Base-by-base conservation (phyloP, 30 jellyfish, hydroid and myxozoan species). In the Sanderia malayensis region DNA sequence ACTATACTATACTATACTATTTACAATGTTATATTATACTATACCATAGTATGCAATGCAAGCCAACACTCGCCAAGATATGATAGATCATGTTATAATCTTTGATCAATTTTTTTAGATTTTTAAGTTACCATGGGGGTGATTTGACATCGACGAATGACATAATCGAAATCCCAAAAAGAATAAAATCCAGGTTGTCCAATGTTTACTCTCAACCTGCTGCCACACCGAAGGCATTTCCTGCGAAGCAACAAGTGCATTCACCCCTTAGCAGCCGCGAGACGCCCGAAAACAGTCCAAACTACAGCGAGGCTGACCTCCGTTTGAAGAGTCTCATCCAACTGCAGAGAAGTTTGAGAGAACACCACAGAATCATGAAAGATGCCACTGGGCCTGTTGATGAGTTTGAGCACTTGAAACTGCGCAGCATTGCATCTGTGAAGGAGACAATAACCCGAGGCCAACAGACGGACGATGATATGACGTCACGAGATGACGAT, bases 61-160 rank as follows among this genome's bases (percentile, higher is more conserved):
- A n/a, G n/a, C n/a, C n/a, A n/a, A n/a, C n/a, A n/a, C n/a, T n/a
- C n/a, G n/a, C n/a, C n/a, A n/a, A n/a, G n/a, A n/a, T n/a, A n/a
- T n/a, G n/a, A n/a, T n/a, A n/a, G n/a, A n/a, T n/a, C n/a, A n/a
- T n/a, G n/a, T n/a, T n/a, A n/a, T n/a, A n/a, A n/a, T n/a, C n/a
- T n/a, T n/a, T n/a, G n/a, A n/a, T n/a, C n/a, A n/a, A n/a, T n/a
- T 60, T 20, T 44, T 53, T 0, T 33, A 78, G 89, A 69, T 19
- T 78, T 41, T 44, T 78, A 58, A 58, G 89, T 19, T 78, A 32
- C 6, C 78, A 64, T 53, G 89, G 89, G 2, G 89, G 75, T 1
- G 78, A 78, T 58, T 61, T 78, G 20, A 17, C 82, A 1, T 70
- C 53, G 27, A 71, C 80, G 9, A 72, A 65, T 24, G 59, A 66